phyloP scores from a whole-genome alignment of 2,797 vertebrate species.

The Siniperca scherzeri region DNA sequence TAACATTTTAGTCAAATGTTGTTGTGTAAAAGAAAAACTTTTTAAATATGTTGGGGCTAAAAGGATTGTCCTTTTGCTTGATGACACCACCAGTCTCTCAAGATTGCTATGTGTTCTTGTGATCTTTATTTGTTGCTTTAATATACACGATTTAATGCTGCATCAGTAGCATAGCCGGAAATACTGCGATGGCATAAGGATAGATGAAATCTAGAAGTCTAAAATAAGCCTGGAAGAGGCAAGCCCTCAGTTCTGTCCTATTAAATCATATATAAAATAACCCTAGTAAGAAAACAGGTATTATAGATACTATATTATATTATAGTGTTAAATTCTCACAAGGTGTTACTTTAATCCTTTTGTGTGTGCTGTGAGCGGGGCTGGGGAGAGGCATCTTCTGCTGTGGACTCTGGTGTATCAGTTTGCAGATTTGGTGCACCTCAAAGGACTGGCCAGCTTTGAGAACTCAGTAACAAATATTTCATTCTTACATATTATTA shows the following conservation, averaged over 20 bases:
- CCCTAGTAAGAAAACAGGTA: too few relatives aligned
- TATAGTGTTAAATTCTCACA: too few relatives aligned
- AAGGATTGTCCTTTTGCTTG: not conserved
- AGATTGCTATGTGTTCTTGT: not conserved
- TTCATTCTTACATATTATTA: too few relatives aligned
- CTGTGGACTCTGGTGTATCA: too few relatives aligned
- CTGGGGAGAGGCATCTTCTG: too few relatives aligned
- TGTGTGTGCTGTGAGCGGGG: too few relatives aligned
- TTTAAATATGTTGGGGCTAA: not conserved
- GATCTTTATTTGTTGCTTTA: not conserved
- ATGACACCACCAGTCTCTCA: not conserved
- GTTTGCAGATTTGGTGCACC: too few relatives aligned
- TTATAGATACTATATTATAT: too few relatives aligned
- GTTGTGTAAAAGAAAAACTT: conserved; percentile 1
- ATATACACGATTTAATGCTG: not conserved
- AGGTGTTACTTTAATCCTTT: too few relatives aligned
- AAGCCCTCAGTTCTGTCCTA: not conserved
- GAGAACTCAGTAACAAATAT: too few relatives aligned
- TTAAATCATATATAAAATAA: not conserved
- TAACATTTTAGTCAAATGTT: not conserved
- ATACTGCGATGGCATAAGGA: not conserved
- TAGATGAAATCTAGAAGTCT: not conserved
- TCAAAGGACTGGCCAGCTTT: too few relatives aligned
- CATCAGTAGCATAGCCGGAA: not conserved
- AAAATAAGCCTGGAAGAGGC: not conserved